Evolutionary conservation across 2,113 vertebrate species (phyloP).

Genomic region (Peromyscus polionotus): DNA sequence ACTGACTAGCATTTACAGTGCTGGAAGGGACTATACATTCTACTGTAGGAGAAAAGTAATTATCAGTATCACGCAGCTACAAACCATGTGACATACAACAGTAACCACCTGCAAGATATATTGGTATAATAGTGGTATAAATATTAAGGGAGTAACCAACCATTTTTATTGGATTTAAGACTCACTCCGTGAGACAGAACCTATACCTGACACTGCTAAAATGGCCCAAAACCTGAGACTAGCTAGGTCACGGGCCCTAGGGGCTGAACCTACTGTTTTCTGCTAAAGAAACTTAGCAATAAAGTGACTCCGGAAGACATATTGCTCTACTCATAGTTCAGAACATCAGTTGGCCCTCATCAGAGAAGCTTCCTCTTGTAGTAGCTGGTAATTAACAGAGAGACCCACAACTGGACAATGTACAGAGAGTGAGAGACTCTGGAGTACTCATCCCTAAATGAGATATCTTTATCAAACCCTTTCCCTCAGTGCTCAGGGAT

Average conservation of each 20-base stretch:
- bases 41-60: not conserved
- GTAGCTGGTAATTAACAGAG: not conserved
- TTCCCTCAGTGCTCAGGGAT: not conserved
- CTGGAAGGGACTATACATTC: not conserved
- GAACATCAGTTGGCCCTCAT: not conserved
- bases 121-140: not conserved
- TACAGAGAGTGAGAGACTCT: not conserved
- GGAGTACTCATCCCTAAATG: not conserved
- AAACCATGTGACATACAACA: not conserved
- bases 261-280: not conserved
- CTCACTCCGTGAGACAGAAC: not conserved
- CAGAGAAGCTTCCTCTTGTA: not conserved
- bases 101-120: not conserved
- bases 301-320: not conserved
- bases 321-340: not conserved
- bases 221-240: not conserved
- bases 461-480: not conserved
- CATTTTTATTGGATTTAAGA: not conserved
- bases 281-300: not conserved
- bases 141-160: not conserved
- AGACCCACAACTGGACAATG: not conserved
- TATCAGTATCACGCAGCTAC: not conserved
- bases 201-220: not conserved
- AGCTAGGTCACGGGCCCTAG: not conserved
- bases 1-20: not conserved